Percentiles rank a stretch among this genome's conserved stretches.
Evolutionary conservation across 2,113 vertebrate genomes (phyloP).

Genomic region (Seriola quinqueradiata): DNA sequence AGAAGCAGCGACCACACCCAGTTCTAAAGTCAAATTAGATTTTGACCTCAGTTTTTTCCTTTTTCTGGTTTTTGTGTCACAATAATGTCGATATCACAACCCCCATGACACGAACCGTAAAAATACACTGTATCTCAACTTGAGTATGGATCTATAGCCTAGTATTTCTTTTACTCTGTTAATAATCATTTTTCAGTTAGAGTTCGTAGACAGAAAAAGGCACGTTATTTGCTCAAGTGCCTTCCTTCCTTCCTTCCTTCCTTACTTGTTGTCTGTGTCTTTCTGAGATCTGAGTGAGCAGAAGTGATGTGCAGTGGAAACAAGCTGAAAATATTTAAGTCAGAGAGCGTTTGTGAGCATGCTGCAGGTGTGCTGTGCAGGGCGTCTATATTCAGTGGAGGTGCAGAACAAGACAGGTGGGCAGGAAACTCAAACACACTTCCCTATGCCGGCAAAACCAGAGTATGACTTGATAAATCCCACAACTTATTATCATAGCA

Average conservation of each 20-base stretch:
- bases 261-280: slow-evolving; percentile 1
- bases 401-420: slow-evolving; percentile 37
- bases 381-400: slow-evolving; percentile 34
- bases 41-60: slow-evolving; percentile 5
- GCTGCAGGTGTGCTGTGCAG: slow-evolving; percentile 32
- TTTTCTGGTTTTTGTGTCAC: too few relatives aligned
- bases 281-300: slow-evolving; percentile 24
- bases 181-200: neutral
- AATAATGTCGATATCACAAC: too few relatives aligned
- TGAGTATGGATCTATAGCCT: neutral
- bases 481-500: slow-evolving; percentile 13
- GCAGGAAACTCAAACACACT: slow-evolving; percentile 29
- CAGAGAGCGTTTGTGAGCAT: slow-evolving; percentile 28
- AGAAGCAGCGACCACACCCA: slow-evolving; percentile 28
- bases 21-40: slow-evolving; percentile 29
- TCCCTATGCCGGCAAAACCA: slow-evolving; percentile 33
- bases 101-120: too few relatives aligned
- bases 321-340: slow-evolving; percentile 28
- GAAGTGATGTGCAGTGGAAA: slow-evolving; percentile 24
- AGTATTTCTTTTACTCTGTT: slow-evolving; percentile 11
- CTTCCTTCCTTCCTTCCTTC: neutral
- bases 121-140: neutral
- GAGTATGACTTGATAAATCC: slow-evolving; percentile 22
- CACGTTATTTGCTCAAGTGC: slow-evolving; percentile 3
- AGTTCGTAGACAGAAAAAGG: slow-evolving; percentile 10